Evolutionary conservation across 2,113 vertebrate species (phyloP), one percentile per base, ranked within the genome.

Genomic region (Cariama cristata): DNA sequence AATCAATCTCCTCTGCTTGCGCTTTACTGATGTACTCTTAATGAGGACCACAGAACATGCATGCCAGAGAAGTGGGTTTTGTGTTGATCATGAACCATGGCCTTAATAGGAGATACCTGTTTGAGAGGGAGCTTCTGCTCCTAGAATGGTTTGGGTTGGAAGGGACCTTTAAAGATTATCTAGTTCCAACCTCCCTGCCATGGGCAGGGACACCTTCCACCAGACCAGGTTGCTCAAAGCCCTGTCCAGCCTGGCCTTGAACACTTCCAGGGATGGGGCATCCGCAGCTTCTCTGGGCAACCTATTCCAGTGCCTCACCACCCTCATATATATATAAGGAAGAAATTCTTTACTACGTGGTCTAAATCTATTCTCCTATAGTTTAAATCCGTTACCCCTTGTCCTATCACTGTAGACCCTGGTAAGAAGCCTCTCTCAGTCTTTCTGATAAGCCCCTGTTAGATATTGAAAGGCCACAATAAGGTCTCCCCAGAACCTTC

Each of bases 201-300:
- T 18, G n/a, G 22, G 19, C 17, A 50, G 62, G 66, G 32, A 27
- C 24, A 42, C 11, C 47, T 49, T 90, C 12, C 32, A 12, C 38
- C 45, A 35, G 26, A 47, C 11, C 13, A 12, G 30, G 50, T 62
- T 93, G 21, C 56, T 66, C 42, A 40, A 62, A 85, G 28, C 23
- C 14, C 18, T 14, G 1, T 59, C 24, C 28, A 67, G 0, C 38
- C n/a, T 63, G 38, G 9, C 38, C 20, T 58, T 32, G 28, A 72
- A 72, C 26, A 13, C 4, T 77, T 74, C 7, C 17, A 35, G 1
- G 7, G 21, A 3, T 50, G 38, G 24, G n/a, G 9, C 42, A 55
- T 44, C 8, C 9, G 2, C n/a, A 47, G 0, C 13, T 89, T 73
- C 59, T 27, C 33, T 62, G 17, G 19, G n/a, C 27, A 3, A 0